phyloP scores from a whole-genome alignment of 2,797 vertebrate species.

The Anomalospiza imberbis region DNA sequence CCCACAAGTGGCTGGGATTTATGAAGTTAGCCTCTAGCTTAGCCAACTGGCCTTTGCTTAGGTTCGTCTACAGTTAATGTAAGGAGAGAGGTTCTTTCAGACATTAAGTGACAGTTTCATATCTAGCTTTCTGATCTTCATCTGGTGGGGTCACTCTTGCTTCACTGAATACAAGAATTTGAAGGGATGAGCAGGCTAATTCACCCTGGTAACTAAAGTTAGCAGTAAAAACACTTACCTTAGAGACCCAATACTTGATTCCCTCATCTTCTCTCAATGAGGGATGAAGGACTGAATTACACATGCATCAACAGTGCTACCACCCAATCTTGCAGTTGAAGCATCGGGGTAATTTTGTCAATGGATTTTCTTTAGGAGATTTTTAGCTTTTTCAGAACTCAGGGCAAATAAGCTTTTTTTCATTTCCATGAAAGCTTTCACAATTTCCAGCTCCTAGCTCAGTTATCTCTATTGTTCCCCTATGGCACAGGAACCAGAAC shows the following conservation, averaged over 20 bases:
- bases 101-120: background rate
- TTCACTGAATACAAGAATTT: background rate
- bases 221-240: background rate
- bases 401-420: background rate
- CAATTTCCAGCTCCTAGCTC: background rate
- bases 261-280: background rate
- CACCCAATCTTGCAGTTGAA: background rate
- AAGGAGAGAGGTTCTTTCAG: background rate
- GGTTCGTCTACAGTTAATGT: background rate
- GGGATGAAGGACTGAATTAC: background rate
- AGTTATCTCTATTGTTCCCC: background rate
- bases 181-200: background rate
- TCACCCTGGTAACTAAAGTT: background rate
- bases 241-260: background rate
- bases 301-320: fast-evolving
- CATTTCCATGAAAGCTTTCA: background rate
- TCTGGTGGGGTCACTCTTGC: conserved; percentile 48
- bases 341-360: background rate
- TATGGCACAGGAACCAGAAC: background rate
- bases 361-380: background rate
- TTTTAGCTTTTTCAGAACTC: background rate
- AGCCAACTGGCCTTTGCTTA: background rate
- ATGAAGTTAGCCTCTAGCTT: background rate
- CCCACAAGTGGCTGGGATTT: background rate
- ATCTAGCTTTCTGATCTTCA: background rate